These are phyloP conservation scores for Ephestia elutella DNA, from an alignment of 1,140 invertebrate genomes.

Conservation along the genomic window DNA sequence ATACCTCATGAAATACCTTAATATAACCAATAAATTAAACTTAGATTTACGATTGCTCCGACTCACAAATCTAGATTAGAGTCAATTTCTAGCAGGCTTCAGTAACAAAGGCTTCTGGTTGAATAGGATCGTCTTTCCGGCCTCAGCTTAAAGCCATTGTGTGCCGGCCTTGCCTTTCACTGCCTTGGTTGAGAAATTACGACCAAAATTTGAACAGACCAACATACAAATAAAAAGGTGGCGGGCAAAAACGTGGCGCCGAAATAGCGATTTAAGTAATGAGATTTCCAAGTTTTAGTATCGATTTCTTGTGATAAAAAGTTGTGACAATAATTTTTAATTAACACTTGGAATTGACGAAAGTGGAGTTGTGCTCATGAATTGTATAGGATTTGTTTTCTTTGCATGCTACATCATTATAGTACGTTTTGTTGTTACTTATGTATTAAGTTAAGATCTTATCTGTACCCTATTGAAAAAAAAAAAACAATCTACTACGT, in stretches of 20 bases:
- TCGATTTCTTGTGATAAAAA: not conserved
- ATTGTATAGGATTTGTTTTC: no score
- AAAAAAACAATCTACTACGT: no score
- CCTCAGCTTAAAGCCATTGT: slow-evolving; percentile 32
- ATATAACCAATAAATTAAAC: not conserved
- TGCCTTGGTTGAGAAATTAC: slow-evolving; percentile 45
- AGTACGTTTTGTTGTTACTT: no score
- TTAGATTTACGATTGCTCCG: not conserved
- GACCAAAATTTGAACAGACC: slow-evolving; percentile 35
- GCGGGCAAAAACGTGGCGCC: not conserved
- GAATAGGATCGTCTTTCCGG: slow-evolving; percentile 40
- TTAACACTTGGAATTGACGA: no score
- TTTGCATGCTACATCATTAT: no score
- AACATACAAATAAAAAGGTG: slow-evolving; percentile 15
- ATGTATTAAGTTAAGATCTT: no score
- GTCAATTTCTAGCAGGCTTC: slow-evolving; percentile 25
- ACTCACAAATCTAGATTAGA: slow-evolving; percentile 21
- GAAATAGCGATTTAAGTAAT: not conserved
- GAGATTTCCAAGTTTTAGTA: not conserved
- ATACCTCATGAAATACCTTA: not conserved
- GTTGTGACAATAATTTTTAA: no score
- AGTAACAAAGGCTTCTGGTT: slow-evolving; percentile 35
- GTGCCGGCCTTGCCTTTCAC: slow-evolving; percentile 53
- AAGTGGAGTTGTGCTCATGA: no score
- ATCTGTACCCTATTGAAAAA: no score